Evolutionary conservation across 2,888 invertebrate species (phyloP).

Genomic region (Stegana nigrithorax): DNA sequence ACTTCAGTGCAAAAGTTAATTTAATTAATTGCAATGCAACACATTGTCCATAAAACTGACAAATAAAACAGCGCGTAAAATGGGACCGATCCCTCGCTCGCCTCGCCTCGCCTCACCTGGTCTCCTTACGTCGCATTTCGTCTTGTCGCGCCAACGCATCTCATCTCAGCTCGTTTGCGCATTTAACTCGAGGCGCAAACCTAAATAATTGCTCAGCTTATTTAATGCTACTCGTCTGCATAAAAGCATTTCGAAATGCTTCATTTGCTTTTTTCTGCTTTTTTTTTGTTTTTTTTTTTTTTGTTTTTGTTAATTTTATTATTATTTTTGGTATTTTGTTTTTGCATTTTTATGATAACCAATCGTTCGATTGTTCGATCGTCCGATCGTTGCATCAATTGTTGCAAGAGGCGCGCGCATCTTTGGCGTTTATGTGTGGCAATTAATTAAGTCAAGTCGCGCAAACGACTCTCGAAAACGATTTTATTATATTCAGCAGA

Average conservation of each 20-base stretch:
- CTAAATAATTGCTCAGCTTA: constrained; percentile 50
- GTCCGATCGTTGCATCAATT: background rate
- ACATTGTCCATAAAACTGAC: background rate
- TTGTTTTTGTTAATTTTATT: too few species aligned
- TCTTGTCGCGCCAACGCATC: too few species aligned
- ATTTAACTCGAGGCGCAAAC: constrained; percentile 55
- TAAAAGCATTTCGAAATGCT: background rate
- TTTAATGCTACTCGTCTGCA: background rate
- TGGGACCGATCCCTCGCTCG: too few species aligned
- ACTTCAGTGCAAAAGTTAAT: too few species aligned
- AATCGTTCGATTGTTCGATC: background rate
- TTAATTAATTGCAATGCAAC: background rate
- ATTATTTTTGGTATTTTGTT: too few species aligned
- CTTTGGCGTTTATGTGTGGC: constrained; percentile 54
- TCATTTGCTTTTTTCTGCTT: too few species aligned
- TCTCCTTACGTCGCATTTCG: too few species aligned
- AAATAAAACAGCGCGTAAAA: too few species aligned
- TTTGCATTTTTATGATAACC: background rate
- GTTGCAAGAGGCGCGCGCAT: constrained; percentile 4
- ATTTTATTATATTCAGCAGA: background rate
- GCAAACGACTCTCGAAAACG: background rate
- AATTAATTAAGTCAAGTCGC: constrained; percentile 53
- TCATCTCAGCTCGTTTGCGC: too few species aligned
- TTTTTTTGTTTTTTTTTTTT: too few species aligned
- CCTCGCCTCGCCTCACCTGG: too few species aligned